phyloP scores from a whole-genome alignment of 2,113 vertebrate species.

The Phyllostomus hastatus region DNA sequence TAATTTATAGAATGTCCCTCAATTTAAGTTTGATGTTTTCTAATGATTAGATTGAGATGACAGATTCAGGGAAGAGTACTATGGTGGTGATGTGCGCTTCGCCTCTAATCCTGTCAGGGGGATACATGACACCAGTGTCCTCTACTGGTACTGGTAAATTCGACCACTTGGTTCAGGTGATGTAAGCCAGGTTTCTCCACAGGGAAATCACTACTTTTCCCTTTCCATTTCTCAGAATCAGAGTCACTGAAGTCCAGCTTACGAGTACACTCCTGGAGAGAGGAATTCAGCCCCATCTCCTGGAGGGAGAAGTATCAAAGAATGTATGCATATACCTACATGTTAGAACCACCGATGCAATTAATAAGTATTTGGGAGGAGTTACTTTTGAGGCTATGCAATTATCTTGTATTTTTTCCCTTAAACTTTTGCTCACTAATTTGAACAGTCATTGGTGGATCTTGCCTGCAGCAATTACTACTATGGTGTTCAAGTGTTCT shows the following conservation, averaged over 20 bases:
- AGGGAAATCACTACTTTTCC: neutral
- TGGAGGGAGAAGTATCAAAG: neutral
- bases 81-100: neutral
- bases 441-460: neutral
- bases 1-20: neutral
- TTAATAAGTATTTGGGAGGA: neutral
- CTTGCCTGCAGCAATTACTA: neutral
- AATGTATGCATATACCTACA: neutral
- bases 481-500: neutral
- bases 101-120: fast-evolving
- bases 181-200: neutral
- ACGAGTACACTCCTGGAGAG: neutral
- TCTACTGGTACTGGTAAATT: neutral
- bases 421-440: neutral
- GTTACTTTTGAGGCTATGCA: neutral
- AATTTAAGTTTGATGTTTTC: neutral
- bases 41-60: neutral
- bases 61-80: neutral
- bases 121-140: fast-evolving
- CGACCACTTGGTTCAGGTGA: neutral
- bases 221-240: neutral
- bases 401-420: neutral
- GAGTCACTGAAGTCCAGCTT: neutral
- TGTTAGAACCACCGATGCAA: neutral
- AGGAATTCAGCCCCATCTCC: neutral